Percentiles rank a stretch among this genome's conserved stretches.
These are phyloP conservation scores for Halichoerus grypus DNA, from an alignment of 2,113 vertebrate species.

Conservation along the genomic window DNA sequence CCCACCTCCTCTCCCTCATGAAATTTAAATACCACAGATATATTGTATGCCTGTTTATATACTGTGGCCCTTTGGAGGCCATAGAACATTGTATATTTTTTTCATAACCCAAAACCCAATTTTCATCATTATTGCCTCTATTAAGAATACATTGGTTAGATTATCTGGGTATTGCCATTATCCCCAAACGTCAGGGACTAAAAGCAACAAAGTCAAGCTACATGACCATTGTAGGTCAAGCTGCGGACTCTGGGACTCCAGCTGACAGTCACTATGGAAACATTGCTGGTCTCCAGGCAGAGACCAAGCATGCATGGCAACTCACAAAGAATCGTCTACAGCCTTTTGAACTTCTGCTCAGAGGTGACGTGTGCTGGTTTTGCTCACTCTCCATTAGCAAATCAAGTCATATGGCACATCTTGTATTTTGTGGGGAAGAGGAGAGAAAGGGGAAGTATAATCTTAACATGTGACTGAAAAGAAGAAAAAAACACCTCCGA, in stretches of 20 bases:
- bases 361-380: background rate
- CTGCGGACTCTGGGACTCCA: background rate
- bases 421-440: background rate
- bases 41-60: background rate
- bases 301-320: background rate
- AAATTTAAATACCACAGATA: background rate
- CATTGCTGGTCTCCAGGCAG: background rate
- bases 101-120: background rate
- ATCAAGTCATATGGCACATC: background rate
- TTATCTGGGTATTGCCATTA: background rate
- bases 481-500: background rate
- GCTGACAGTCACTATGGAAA: background rate
- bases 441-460: background rate
- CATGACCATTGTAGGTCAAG: background rate
- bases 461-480: background rate
- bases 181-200: background rate
- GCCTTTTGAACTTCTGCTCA: background rate
- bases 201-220: background rate
- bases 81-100: background rate
- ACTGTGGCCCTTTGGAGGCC: background rate
- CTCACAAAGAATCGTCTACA: background rate
- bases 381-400: background rate
- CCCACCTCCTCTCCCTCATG: background rate
- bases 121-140: background rate
- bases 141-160: background rate